Conservation (phyloP, 1,140 invertebrate genomes). For the Drosophila paulistorum region DNA sequence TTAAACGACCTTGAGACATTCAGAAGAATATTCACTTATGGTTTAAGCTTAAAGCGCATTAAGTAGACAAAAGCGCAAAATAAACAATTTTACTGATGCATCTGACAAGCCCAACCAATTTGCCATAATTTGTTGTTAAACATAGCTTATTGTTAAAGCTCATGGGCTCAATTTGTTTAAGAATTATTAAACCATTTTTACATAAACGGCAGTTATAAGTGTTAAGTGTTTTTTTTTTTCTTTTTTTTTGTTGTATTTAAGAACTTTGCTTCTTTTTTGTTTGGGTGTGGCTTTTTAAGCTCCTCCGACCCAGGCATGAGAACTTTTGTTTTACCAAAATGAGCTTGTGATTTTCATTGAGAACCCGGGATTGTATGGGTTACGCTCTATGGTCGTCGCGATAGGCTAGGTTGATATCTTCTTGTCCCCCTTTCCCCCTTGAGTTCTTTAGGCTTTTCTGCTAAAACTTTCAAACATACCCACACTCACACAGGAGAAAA, state of each 20-base stretch:
- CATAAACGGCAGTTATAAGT: neutral
- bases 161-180: neutral
- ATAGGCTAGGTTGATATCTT: neutral
- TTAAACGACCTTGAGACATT: neutral
- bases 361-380: conserved; percentile 18
- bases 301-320: conserved; percentile 1
- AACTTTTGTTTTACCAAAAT: conserved; percentile 6
- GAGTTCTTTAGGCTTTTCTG: conserved; percentile 50
- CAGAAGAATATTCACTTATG: conserved; percentile 16
- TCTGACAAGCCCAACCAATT: conserved; percentile 14
- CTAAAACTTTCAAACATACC: conserved; percentile 69
- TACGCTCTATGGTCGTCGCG: conserved; percentile 1
- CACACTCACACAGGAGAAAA: conserved; percentile 15
- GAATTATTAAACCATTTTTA: neutral
- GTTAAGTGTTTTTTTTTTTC: neutral
- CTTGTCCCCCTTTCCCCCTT: neutral
- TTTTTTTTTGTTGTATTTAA: neutral
- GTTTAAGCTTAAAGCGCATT: conserved; percentile 74
- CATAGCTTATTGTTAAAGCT: conserved; percentile 45
- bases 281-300: conserved; percentile 35
- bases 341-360: conserved; percentile 22
- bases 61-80: conserved; percentile 39
- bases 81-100: conserved; percentile 4
- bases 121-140: conserved; percentile 34
- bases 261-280: conserved; percentile 1